Evolutionary conservation across 2,888 invertebrate genomes (phyloP), one percentile per base, ranked within the genome.

Genomic region (Dione juno): DNA sequence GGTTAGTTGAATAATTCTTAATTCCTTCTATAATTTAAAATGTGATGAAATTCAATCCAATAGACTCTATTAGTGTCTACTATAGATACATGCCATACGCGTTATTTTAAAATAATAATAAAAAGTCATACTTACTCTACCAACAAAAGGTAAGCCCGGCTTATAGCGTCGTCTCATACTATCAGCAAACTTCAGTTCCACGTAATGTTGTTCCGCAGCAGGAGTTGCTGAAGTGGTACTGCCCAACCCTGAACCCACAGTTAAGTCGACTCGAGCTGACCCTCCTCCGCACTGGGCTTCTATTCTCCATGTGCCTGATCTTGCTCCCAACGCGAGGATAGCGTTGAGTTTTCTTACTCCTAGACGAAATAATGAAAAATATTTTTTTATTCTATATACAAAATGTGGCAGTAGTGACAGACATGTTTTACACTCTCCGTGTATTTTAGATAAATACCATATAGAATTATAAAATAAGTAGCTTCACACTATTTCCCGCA

Each of bases 161-260:
- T 95, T 95, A 84, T 95, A 95, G 54, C 95, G 86, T 59, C 95
- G 83, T 54, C 95, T 84, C 95, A 95, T 95, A 80, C 94, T 95
- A 67, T 94, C 94, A 63, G 95, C 95, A 69, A 95, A 95, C 64
- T 95, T 85, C 69, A 95, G 86, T 77, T 95, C 95, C 13, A 95
- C 95, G 76, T 95, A 95, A 79, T 95, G 95, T 77, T 95, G 95
- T 75, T 95, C 95, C 9, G 95, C 95, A 1, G 95, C 95, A 0
- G 95, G 94, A 0, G 95, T 94, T 41, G 95, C 95, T 1, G 94
- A 84, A 1, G 93, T 88, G 1, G 88, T 80, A 70, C 82, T 90
- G 2, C 89, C 89, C 0, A 81, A 71, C 6, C 88, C 85, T 16
- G 88, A 85, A 0, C 94, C 94, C 37, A 95, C 94, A 57, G 92